Percentiles rank a stretch among this genome's conserved stretches.
Conservation (phyloP, 2,113 vertebrate genomes). For the Tylochromis polylepis region DNA sequence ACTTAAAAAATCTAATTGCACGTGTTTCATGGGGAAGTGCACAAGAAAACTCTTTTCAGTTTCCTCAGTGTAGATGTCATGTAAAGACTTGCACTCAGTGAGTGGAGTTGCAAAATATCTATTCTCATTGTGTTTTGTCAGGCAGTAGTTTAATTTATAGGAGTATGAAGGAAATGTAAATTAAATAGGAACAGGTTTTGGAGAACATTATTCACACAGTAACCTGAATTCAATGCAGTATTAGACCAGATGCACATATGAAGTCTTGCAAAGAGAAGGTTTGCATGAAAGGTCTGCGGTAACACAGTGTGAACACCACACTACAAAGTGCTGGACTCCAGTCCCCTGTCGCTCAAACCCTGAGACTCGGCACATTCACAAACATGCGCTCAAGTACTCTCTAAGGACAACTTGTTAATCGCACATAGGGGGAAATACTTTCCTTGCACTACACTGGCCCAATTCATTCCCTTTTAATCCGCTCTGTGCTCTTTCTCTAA, state of each 20-base stretch:
- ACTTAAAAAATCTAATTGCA: neutral
- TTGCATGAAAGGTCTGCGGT: neutral
- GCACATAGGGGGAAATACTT: conserved; percentile 61
- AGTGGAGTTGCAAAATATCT: neutral
- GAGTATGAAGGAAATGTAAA: neutral
- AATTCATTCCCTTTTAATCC: conserved; percentile 75
- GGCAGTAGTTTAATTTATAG: neutral
- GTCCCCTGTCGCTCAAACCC: conserved; percentile 3
- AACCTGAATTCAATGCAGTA: neutral
- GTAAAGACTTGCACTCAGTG: neutral
- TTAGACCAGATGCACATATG: neutral
- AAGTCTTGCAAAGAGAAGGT: neutral
- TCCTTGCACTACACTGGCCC: conserved; percentile 65
- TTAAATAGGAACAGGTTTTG: neutral
- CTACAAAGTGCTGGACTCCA: conserved; percentile 20
- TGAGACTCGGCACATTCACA: conserved; percentile 33
- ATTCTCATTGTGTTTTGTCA: neutral
- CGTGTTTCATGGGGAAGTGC: neutral
- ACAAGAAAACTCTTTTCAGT: neutral
- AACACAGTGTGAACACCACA: conserved; percentile 9
- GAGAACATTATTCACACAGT: neutral
- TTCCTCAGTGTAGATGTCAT: neutral
- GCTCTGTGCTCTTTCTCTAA: conserved; percentile 62
- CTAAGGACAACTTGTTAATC: conserved; percentile 51
- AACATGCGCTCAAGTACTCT: conserved; percentile 42